Conservation (phyloP, 2,797 vertebrate genomes). For the Halcyon badia region DNA sequence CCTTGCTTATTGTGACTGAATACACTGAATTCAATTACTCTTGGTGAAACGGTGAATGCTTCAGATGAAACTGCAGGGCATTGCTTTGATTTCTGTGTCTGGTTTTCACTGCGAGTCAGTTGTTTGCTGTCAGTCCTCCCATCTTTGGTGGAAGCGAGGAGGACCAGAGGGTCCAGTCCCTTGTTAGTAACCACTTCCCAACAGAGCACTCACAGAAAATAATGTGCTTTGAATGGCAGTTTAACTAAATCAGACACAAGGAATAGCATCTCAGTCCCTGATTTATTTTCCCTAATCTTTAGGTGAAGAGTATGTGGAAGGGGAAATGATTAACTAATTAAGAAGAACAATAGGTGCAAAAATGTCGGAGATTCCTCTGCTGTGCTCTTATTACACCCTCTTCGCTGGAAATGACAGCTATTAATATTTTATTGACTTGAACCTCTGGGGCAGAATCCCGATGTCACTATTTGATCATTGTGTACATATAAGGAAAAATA, state of each 20-base stretch:
- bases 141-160: fast-evolving
- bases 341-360: not conserved
- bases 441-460: constrained; percentile 54
- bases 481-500: constrained; percentile 13
- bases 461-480: constrained; percentile 51
- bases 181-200: not conserved
- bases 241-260: not conserved
- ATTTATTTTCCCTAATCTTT: not conserved
- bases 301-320: not conserved
- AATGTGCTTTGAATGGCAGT: not conserved
- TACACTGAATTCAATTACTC: not conserved
- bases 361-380: not conserved
- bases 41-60: not conserved
- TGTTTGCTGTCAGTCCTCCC: not conserved
- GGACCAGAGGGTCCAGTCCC: not conserved
- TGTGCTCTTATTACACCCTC: not conserved
- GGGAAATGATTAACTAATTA: not conserved
- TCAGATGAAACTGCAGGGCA: not conserved
- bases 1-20: fast-evolving
- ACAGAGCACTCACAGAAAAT: not conserved
- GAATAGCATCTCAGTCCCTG: not conserved
- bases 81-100: not conserved
- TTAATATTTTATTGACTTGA: constrained; percentile 67
- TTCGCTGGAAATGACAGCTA: constrained; percentile 14
- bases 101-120: not conserved